Conservation (phyloP, 2,888 invertebrate genomes). For the Mechanitis mazaeus region DNA sequence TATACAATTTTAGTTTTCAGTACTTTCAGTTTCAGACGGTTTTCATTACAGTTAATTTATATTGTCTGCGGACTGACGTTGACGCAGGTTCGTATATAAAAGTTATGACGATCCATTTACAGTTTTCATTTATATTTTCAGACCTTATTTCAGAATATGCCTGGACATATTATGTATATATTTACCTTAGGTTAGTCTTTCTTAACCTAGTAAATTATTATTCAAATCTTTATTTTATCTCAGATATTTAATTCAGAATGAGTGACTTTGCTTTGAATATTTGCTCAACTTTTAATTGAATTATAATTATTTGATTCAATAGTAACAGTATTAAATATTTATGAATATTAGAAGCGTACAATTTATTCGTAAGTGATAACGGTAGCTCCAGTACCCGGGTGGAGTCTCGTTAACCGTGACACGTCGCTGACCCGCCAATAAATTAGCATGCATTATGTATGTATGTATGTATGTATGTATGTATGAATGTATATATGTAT, state of each 20-base stretch:
- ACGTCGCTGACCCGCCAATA: constrained; percentile 43
- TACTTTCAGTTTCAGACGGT: constrained; percentile 3
- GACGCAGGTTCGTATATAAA: constrained; percentile 3
- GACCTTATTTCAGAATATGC: background rate
- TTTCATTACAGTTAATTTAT: constrained; percentile 6
- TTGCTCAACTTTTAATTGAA: too few relatives aligned
- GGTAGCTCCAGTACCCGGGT: too few relatives aligned
- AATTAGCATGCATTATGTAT: constrained; percentile 59
- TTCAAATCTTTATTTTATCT: too few relatives aligned
- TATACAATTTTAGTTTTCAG: constrained; percentile 1
- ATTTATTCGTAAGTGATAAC: too few relatives aligned
- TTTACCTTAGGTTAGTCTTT: background rate
- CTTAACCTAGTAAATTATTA: too few relatives aligned
- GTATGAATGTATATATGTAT: constrained; percentile 39
- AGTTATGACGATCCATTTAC: constrained; percentile 4
- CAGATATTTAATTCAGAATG: too few relatives aligned
- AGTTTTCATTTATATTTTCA: background rate
- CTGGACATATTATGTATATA: background rate
- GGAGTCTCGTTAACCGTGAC: constrained; percentile 6
- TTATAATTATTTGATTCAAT: too few relatives aligned
- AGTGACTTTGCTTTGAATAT: too few relatives aligned
- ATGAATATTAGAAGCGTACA: too few relatives aligned
- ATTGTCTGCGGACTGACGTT: constrained; percentile 1
- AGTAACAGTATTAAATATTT: too few relatives aligned
- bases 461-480: constrained; percentile 57